Percentiles rank a stretch among this genome's conserved stretches.
These are phyloP conservation scores for Ophioninae sp. DNA, from an alignment of 2,888 invertebrate species.

Conservation along the genomic window DNA sequence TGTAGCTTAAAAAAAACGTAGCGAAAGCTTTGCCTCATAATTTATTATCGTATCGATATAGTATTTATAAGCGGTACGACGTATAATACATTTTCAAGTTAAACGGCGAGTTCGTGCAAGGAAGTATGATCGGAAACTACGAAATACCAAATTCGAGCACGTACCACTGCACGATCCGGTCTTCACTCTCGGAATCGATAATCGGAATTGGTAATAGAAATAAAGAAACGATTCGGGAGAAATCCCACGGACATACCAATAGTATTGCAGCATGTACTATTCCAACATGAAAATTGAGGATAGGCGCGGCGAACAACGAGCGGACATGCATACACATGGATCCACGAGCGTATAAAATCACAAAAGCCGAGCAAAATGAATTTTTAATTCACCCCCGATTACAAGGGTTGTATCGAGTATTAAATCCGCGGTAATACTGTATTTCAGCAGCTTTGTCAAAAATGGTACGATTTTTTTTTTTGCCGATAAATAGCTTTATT, in stretches of 20 bases:
- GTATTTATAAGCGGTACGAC: constrained; percentile 11
- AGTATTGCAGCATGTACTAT: not conserved
- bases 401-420: no score
- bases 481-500: no score
- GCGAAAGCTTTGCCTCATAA: not conserved
- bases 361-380: not conserved
- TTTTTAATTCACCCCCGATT: no score
- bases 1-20: not conserved
- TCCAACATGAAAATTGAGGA: constrained; percentile 16
- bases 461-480: no score
- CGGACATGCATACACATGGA: not conserved
- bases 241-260: constrained; percentile 2
- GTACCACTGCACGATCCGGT: constrained; percentile 17
- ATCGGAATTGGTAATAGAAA: constrained; percentile 48
- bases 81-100: not conserved
- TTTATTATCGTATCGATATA: not conserved
- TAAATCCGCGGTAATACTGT: no score
- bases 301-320: constrained; percentile 32
- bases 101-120: not conserved
- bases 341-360: not conserved
- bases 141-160: constrained; percentile 34
- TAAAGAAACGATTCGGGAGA: constrained; percentile 32
- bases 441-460: no score
- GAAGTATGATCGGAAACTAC: constrained; percentile 19
- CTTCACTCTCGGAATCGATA: constrained; percentile 42